Percentiles rank a stretch among this genome's conserved stretches.
These are phyloP conservation scores for Lipophrys pholis DNA, from an alignment of 2,113 vertebrate genomes.

Conservation along the genomic window DNA sequence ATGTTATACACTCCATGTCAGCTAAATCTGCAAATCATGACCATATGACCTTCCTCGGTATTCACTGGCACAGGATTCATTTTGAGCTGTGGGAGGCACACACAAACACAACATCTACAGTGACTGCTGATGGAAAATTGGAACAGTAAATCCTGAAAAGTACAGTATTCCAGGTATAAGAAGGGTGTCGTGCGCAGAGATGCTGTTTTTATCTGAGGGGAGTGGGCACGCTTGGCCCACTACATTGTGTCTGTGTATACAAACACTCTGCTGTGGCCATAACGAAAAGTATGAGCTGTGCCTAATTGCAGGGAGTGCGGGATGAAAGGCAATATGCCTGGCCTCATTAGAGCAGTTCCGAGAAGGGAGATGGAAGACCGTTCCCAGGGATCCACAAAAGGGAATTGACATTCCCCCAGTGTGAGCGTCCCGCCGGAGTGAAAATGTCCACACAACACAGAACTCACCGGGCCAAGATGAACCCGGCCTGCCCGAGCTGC, in stretches of 20 bases:
- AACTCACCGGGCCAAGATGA: constrained; percentile 63
- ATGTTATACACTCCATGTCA: constrained; percentile 76
- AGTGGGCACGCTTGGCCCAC: constrained; percentile 68
- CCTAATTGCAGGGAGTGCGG: constrained; percentile 77
- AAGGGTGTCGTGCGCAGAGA: constrained; percentile 27
- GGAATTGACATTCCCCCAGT: constrained; percentile 80
- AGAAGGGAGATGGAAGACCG: constrained; percentile 77
- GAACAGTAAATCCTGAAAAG: constrained; percentile 53
- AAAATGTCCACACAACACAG: constrained; percentile 68
- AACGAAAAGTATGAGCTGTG: constrained; percentile 77
- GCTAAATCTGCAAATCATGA: constrained; percentile 81
- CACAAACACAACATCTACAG: constrained; percentile 56
- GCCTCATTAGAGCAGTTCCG: constrained; percentile 82
- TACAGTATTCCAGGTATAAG: constrained; percentile 55
- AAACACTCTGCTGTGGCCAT: constrained; percentile 75
- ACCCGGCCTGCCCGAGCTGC: constrained; percentile 45
- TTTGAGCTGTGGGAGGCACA: constrained; percentile 62
- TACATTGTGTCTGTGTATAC: constrained; percentile 75
- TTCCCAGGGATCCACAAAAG: constrained; percentile 83
- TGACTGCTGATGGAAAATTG: constrained; percentile 20
- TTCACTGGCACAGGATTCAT: constrained; percentile 61
- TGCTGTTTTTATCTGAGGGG: constrained; percentile 33
- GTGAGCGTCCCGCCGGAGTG: constrained; percentile 67
- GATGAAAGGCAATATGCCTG: constrained; percentile 83
- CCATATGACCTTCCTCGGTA: constrained; percentile 75